Evolutionary conservation across 2,113 vertebrate genomes (phyloP), one percentile per base, ranked within the genome.

Genomic region (Sylvietta virens): DNA sequence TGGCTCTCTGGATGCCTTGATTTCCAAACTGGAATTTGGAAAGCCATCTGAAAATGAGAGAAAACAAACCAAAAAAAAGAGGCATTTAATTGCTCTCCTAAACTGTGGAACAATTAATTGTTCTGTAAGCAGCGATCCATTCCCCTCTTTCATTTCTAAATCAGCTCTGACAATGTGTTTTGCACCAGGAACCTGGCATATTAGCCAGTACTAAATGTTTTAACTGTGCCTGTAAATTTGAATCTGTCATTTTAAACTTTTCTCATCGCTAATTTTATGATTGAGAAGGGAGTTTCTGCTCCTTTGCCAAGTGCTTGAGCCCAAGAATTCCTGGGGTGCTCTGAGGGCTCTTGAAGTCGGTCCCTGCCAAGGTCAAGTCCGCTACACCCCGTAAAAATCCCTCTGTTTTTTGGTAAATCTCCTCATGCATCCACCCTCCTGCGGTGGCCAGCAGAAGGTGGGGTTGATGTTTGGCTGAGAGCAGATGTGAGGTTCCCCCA

Each of bases 371-470:
- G 35, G 40, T 39, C 24, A 83, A n/a, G 22, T 58, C 53, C 1
- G 1, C 56, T 69, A 50, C n/a, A 83, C 24, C 17, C 35, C 0
- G 1, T 31, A 40, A 90, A 54, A 33, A 44, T 14, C 22, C 39
- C 28, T 62, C 21, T 8, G 13, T 7, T 60, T n/a, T 40, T 28
- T 31, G 33, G 60, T 37, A 81, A 86, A 62, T 17, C 30, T 33
- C 39, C 17, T n/a, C 2, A 0, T 40, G 48, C 39, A 28, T 22
- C 3, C 1, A 15, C 5, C 51, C 11, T 74, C 30, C 67, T 1
- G 3, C 2, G 9, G 42, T 23, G 35, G 53, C 76, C 76, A 78
- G 80, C 35, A 65, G 65, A 70, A 53, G 67, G 17, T 23, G 61
- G 66, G 40, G 54, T 21, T 11, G 33, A 7, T 39, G 66, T 2